These are phyloP conservation scores for Lasioglossum oenotherae DNA, from an alignment of 2,888 invertebrate species.

Conservation along the genomic window DNA sequence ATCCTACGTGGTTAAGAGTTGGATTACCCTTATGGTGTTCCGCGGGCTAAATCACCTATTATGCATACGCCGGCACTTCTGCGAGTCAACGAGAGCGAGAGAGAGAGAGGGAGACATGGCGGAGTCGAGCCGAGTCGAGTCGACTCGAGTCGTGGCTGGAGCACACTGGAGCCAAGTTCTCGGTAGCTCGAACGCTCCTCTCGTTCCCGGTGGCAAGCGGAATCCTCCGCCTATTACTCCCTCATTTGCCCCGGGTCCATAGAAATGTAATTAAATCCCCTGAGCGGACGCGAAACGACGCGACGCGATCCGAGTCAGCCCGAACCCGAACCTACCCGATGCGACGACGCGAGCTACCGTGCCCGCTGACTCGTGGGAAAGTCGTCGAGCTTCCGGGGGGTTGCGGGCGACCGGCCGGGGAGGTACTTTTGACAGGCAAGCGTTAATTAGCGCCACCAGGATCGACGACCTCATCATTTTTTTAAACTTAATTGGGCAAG, in stretches of 20 bases:
- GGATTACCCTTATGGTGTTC: conserved; percentile 65
- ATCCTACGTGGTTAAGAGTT: conserved; percentile 61
- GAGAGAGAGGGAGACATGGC: not conserved
- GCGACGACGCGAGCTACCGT: conserved; percentile 47
- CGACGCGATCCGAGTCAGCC: not conserved
- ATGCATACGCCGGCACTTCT: conserved; percentile 74
- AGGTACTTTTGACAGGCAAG: conserved; percentile 68
- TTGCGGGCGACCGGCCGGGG: not conserved
- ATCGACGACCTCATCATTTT: conserved; percentile 63
- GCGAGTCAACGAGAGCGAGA: conserved; percentile 10
- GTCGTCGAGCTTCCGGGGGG: conserved; percentile 38
- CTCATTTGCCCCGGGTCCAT: conserved; percentile 74
- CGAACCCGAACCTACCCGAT: conserved; percentile 23
- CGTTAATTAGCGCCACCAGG: conserved; percentile 74
- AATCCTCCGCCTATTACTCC: conserved; percentile 70
- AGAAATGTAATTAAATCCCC: conserved; percentile 79
- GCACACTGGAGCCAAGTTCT: conserved; percentile 40
- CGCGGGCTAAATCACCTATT: conserved; percentile 79
- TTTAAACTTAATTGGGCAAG: conserved; percentile 67
- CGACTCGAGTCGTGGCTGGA: conserved; percentile 39
- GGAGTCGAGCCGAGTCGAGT: conserved; percentile 5
- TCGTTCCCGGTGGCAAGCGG: conserved; percentile 36
- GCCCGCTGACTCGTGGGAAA: conserved; percentile 67
- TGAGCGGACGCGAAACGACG: conserved; percentile 69
- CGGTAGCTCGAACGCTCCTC: conserved; percentile 39